Evolutionary conservation across 2,113 vertebrate genomes (phyloP), one percentile per base, ranked within the genome.

Genomic region (Setophaga petechia): DNA sequence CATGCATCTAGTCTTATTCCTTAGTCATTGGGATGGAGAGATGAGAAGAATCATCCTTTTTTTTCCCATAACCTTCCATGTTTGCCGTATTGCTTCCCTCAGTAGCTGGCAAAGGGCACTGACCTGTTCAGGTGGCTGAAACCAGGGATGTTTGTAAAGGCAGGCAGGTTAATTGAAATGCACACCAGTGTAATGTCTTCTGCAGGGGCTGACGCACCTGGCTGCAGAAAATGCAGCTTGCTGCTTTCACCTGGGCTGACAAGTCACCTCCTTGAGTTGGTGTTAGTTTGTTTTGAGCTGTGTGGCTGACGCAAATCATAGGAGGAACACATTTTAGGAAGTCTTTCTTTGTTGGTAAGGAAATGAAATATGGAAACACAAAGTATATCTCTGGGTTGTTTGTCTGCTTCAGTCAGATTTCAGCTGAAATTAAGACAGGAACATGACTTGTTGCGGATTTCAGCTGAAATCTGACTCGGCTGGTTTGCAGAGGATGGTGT

Each of bases 161-260:
- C 30, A 33, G 87, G 94, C 95, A 97, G 98, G 97, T 98, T 98
- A 98, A 98, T 98, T 96, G 97, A 91, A 97, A 80, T 67, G 52
- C 94, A 85, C 84, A 96, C 58, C 79, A 75, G 72, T 7, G 21
- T 95, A 85, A 97, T 57, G 67, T 97, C 84, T 90, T 95, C 79
- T 97, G 87, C 47, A 63, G 62, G 89, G 85, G 75, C 82, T 97
- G 97, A 98, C 73, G 87, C 97, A 95, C 89, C 80, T 47, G 43
- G 18, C 62, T 91, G 75, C 83, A 39, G 88, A 43, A 85, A 96
- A 95, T 22, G 49, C 30, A 47, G 77, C 37, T 78, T 78, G 35
- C 81, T 78, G 6, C 94, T 90, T 93, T 95, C 85, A 81, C 94
- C 94, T 94, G 87, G 47, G 79, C 85, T 76, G 54, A 61, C 59